Base-by-base conservation (phyloP, 2,113 vertebrate species). In the Brachirus orientalis region DNA sequence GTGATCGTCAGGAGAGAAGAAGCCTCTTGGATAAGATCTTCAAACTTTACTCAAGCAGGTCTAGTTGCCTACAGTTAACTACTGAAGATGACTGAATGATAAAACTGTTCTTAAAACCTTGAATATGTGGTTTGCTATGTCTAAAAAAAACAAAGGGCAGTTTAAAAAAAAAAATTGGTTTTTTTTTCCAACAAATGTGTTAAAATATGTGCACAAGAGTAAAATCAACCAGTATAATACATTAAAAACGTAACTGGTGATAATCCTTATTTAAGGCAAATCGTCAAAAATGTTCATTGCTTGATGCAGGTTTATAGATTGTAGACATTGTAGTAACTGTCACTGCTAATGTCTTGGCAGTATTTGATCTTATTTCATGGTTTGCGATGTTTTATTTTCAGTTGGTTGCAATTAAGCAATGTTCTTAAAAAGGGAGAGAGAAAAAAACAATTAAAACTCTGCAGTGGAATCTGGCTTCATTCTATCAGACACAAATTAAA, bases 181-280 rank as follows among this genome's bases (percentile, higher is more conserved):
- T n/a, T 28, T 28, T 28, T 2, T 4, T 4, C 28, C 6, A 28
- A 28, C 28, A 28, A 28, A 28, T 28, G 28, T 4, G 28, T 28
- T 28, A 28, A 28, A 28, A 28, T 28, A 47, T 53, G 14, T 35
- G 41, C 37, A 60, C 22, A 41, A 63, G 56, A 41, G 17, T n/a
- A 52, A 56, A 3, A 59, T 44, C 10, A 63, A 46, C 13, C 46
- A 52, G 43, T 55, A 55, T 43, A 28, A 62, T 8, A 8, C 9
- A 52, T 28, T 57, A n/a, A n/a, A n/a, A n/a, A n/a, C n/a, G 10
- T 57, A 66, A 74, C 50, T 47, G 43, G 54, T 56, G 28, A 67
- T 46, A 17, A 36, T 35, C 52, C 14, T 76, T 18, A 59, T 64
- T 77, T 88, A 88, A 86, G 86, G 88, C 88, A 75, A 77, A 69